A percentile compares a stretch with the other conserved stretches of the same genome.
Evolutionary conservation across 2,113 vertebrate genomes (phyloP).

Genomic region (Nibea coibor): DNA sequence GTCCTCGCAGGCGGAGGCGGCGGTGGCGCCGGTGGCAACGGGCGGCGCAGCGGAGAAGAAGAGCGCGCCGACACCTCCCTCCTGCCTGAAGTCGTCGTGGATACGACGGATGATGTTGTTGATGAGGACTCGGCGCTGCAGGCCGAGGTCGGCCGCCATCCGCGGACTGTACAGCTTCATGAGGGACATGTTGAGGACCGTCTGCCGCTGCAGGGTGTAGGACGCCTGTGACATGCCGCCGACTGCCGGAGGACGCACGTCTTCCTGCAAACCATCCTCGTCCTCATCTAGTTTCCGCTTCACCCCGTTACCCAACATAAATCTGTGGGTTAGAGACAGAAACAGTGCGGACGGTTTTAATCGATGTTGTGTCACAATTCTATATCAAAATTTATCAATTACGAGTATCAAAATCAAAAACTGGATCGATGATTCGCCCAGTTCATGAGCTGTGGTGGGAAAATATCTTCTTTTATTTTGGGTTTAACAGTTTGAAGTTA

Average conservation of each 20-base stretch:
- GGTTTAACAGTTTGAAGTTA: no score
- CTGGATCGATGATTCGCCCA: no score
- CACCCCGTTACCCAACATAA: conserved; percentile 93
- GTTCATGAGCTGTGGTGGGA: no score
- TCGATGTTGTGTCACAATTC: no score
- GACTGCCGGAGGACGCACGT: conserved; percentile 78
- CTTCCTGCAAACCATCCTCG: conserved; percentile 90
- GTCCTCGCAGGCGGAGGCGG: conserved; percentile 74
- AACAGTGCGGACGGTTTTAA: background rate
- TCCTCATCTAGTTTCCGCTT: conserved; percentile 92
- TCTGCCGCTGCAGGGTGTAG: conserved; percentile 92
- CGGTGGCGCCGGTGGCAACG: conserved; percentile 49
- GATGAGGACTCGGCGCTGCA: conserved; percentile 92
- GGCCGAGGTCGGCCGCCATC: conserved; percentile 85
- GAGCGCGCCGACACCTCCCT: conserved; percentile 86
- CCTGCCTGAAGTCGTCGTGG: conserved; percentile 90
- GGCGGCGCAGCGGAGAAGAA: conserved; percentile 80
- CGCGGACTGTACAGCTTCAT: conserved; percentile 92
- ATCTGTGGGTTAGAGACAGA: conserved; percentile 81
- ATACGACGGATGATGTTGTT: conserved; percentile 92
- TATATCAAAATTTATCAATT: no score
- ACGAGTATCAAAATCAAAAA: no score
- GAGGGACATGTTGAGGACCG: conserved; percentile 94
- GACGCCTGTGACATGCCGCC: conserved; percentile 83
- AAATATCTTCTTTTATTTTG: no score